Base-by-base conservation (phyloP, 2,113 vertebrate genomes). In the Choloepus hoffmanni region DNA sequence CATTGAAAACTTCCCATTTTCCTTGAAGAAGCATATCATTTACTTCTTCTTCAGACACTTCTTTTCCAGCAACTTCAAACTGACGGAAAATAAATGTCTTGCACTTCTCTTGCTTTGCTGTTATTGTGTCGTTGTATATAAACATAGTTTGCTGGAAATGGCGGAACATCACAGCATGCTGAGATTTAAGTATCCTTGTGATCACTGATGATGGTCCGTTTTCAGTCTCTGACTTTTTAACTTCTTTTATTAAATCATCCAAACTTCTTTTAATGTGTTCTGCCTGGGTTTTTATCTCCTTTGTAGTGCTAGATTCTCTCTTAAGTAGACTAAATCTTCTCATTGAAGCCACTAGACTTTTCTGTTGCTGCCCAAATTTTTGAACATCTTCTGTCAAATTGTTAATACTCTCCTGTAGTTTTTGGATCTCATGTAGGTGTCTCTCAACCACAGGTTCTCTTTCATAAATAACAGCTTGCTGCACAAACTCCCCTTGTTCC, bases 1-100 rank as follows among this genome's bases (percentile, higher is more conserved):
- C 99, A 55, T 99, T 99, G 98, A 99, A 99, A 89, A 99, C 98
- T 89, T 99, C 99, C 99, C 99, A 99, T 96, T 99, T 99, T 73
- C 99, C 99, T 43, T 99, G 98, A 70, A 98, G 98, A 45, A 99
- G 98, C 99, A 99, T 99, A 79, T 99, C 98, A 19, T 99, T 99
- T 96, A 99, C 99, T 95, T 99, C 99, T 74, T 99, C 99, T 95
- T 99, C 99, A 0, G 99, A 98, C 21, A 99, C 96, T 3, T 99
- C 99, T 95, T 98, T 99, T 0, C 99, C 99, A 15, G 98, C 99
- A 2, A 99, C 99, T 97, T 99, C 99, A 67, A 99, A 98, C 98
- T 99, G 99, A 67, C 99, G 99, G 24, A 99, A 97, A 93, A 99
- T 99, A 94, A 99, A 99, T 28, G 98, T 98, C 97, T 99, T 99